A percentile compares a stretch with the other conserved stretches of the same genome.
Conservation (phyloP, 2,113 vertebrate species). For the Panthera tigris region DNA sequence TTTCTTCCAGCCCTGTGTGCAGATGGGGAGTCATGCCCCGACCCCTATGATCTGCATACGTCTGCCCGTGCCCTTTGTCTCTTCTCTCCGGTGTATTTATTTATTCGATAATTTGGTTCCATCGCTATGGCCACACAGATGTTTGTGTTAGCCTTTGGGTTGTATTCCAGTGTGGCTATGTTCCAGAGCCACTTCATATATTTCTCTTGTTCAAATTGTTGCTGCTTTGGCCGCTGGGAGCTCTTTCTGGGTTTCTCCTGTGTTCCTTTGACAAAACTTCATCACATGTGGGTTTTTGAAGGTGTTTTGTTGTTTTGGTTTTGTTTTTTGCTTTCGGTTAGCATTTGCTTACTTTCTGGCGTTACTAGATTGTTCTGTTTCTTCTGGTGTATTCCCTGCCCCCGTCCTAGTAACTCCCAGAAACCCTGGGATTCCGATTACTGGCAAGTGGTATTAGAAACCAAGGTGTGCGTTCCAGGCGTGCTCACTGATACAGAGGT, state of each 20-base stretch:
- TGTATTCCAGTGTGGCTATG: neutral
- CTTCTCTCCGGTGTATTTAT: neutral
- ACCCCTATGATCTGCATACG: neutral
- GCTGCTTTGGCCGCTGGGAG: neutral
- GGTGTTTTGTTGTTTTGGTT: neutral
- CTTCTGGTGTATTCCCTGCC: neutral
- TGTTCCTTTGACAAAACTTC: neutral
- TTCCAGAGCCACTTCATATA: fast-evolving
- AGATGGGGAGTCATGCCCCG: neutral
- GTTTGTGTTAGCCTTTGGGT: neutral
- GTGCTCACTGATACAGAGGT: fast-evolving
- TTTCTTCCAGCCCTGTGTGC: neutral
- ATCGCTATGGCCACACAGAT: too few relatives aligned
- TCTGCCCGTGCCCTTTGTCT: fast-evolving
- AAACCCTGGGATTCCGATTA: neutral
- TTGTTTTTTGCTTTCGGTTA: neutral
- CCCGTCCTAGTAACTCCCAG: neutral
- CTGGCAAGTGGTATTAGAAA: neutral
- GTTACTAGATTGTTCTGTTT: neutral
- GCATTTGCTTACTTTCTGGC: too few relatives aligned
- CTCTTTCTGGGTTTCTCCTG: too few relatives aligned
- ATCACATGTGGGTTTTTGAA: neutral
- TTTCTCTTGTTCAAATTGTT: neutral
- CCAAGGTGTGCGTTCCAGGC: too few relatives aligned
- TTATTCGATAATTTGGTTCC: neutral